Conservation (phyloP, 2,888 invertebrate genomes). For the Aricia artaxerxes region DNA sequence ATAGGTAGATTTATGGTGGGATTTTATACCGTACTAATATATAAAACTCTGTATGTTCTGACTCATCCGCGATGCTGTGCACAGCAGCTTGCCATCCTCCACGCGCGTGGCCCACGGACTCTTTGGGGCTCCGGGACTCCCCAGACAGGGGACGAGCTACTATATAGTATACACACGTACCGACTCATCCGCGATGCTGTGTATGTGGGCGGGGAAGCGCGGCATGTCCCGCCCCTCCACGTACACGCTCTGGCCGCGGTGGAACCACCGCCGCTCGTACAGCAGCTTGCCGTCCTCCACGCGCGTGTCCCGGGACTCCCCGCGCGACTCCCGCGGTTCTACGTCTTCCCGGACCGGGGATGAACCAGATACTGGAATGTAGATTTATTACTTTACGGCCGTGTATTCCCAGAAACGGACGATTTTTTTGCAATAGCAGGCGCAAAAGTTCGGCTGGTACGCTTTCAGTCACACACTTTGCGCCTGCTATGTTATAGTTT, state of each 20-base stretch:
- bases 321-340: slow-evolving; percentile 58
- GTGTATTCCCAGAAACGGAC: too few species aligned
- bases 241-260: slow-evolving; percentile 95
- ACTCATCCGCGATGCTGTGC: slow-evolving; percentile 95
- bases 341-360: slow-evolving; percentile 59
- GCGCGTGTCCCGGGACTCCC: slow-evolving; percentile 83
- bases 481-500: too few species aligned
- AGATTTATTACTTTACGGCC: too few species aligned
- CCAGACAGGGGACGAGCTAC: slow-evolving; percentile 63
- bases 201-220: slow-evolving; percentile 93
- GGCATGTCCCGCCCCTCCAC: slow-evolving; percentile 93
- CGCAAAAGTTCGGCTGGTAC: too few species aligned
- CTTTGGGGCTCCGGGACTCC: slow-evolving; percentile 55
- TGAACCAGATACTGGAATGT: slow-evolving; percentile 58
- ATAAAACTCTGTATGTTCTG: slow-evolving; percentile 72
- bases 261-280: slow-evolving; percentile 97
- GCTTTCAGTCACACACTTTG: too few species aligned
- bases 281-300: slow-evolving; percentile 97
- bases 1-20: too few species aligned
- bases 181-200: slow-evolving; percentile 94
- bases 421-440: too few species aligned
- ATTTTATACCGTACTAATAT: too few species aligned
- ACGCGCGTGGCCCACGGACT: slow-evolving; percentile 87
- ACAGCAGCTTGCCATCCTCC: slow-evolving; percentile 96
- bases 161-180: slow-evolving; percentile 67